Percentiles rank a stretch among this genome's conserved stretches.
Evolutionary conservation across 2,113 vertebrate genomes (phyloP).

Genomic region (Corapipo altera): DNA sequence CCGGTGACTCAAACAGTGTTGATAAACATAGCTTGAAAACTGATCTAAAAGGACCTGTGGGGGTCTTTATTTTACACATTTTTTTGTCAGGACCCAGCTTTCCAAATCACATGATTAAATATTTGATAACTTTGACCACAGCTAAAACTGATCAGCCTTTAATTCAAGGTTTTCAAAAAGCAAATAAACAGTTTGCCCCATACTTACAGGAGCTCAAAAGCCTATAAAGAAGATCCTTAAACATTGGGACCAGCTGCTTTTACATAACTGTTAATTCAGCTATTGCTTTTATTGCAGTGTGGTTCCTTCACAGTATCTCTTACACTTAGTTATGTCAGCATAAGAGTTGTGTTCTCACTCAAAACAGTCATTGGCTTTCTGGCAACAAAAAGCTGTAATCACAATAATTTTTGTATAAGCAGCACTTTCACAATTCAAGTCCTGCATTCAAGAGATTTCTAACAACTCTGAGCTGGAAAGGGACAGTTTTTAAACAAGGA

Average conservation of each 20-base stretch:
- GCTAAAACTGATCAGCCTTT: not conserved
- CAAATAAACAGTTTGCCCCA: not conserved
- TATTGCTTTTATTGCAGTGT: not conserved
- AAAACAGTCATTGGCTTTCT: not conserved
- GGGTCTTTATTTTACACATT: not conserved
- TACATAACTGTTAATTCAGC: not conserved
- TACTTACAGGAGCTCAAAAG: not conserved
- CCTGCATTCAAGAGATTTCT: not conserved
- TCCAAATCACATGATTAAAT: not conserved
- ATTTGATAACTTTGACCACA: not conserved
- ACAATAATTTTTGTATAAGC: not conserved
- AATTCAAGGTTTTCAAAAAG: not conserved
- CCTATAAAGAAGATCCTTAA: not conserved
- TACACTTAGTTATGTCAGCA: not conserved
- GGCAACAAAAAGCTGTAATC: conserved; percentile 31
- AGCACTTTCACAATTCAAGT: not conserved
- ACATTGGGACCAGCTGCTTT: conserved; percentile 12
- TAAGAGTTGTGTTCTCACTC: not conserved
- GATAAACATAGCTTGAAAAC: conserved; percentile 23
- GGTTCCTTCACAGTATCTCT: not conserved
- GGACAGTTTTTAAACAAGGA: not conserved
- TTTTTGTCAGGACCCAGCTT: not conserved
- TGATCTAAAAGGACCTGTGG: not conserved
- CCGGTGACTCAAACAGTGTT: not conserved
- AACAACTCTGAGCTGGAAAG: not conserved